These are phyloP conservation scores for Podarcis cretensis DNA, from an alignment of 2,113 vertebrate species.

Conservation along the genomic window DNA sequence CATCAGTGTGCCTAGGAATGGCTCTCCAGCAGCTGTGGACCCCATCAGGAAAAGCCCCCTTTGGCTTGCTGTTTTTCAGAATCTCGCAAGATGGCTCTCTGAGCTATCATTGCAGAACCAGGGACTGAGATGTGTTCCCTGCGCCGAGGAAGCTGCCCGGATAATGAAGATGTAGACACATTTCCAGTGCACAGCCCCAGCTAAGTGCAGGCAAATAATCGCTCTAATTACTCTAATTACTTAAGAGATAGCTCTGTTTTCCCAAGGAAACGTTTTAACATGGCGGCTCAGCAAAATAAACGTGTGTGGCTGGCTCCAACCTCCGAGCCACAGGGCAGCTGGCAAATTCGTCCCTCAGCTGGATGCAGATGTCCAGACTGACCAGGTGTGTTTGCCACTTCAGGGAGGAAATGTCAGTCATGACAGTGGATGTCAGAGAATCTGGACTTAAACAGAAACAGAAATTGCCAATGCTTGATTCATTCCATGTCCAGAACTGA, in stretches of 20 bases:
- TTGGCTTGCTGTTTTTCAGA: background rate
- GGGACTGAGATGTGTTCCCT: background rate
- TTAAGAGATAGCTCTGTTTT: constrained; percentile 25
- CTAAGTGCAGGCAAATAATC: constrained; percentile 26
- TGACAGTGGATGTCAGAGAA: too few relatives aligned
- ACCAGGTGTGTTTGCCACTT: background rate
- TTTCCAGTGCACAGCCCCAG: constrained; percentile 1
- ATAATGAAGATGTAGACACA: constrained; percentile 29
- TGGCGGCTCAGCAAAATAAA: background rate
- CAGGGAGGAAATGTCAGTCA: too few relatives aligned
- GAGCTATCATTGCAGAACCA: background rate
- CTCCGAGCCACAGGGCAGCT: background rate
- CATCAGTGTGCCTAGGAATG: background rate
- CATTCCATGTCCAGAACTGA: too few relatives aligned
- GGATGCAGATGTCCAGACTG: background rate
- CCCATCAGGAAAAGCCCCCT: background rate
- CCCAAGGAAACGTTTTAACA: background rate
- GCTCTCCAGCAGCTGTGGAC: background rate
- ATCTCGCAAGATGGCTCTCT: background rate
- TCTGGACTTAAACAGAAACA: too few relatives aligned
- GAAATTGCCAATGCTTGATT: too few relatives aligned
- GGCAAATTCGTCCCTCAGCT: background rate
- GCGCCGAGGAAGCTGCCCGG: background rate
- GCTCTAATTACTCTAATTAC: constrained; percentile 15
- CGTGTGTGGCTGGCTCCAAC: background rate